Evolutionary conservation across 2,113 vertebrate species (phyloP).

Genomic region (Salminus brasiliensis): DNA sequence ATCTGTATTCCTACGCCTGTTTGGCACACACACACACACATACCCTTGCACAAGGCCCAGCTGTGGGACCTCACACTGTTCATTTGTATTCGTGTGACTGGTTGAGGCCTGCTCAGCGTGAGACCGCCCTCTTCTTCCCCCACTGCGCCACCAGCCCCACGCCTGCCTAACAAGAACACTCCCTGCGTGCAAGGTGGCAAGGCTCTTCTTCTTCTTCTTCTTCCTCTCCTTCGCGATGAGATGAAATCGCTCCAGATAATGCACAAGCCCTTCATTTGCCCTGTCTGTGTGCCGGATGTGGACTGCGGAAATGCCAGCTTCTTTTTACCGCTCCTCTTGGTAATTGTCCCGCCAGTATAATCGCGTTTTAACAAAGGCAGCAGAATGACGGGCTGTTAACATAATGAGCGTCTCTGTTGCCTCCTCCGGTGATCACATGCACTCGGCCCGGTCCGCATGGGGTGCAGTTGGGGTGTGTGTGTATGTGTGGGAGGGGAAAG

Average conservation of each 20-base stretch:
- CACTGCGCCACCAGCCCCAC: conserved; percentile 6
- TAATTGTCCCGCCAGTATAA: conserved; percentile 50
- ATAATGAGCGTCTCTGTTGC: conserved; percentile 47
- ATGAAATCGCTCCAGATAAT: conserved; percentile 46
- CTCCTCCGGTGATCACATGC: conserved; percentile 32
- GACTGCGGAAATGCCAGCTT: conserved; percentile 36
- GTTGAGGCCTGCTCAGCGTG: conserved; percentile 9
- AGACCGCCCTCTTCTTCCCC: conserved; percentile 24
- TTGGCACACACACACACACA: conserved; percentile 19
- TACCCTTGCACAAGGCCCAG: conserved; percentile 30
- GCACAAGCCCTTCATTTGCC: conserved; percentile 24
- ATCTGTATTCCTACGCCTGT: conserved; percentile 46
- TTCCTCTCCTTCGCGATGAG: conserved; percentile 18
- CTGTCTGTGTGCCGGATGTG: conserved; percentile 25
- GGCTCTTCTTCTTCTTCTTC: conserved; percentile 27
- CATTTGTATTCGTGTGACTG: conserved; percentile 54
- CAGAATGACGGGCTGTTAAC: conserved; percentile 47
- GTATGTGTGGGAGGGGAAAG: background rate
- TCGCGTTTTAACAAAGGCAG: conserved; percentile 43
- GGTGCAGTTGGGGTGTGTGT: background rate
- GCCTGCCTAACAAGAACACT: conserved; percentile 39
- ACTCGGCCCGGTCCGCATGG: background rate
- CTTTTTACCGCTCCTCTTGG: conserved; percentile 23
- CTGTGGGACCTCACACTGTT: conserved; percentile 31
- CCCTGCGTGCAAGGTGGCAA: conserved; percentile 37